Percentiles rank a stretch among this genome's conserved stretches.
Conservation (phyloP, 2,113 vertebrate species). For the Varanus salvator region DNA sequence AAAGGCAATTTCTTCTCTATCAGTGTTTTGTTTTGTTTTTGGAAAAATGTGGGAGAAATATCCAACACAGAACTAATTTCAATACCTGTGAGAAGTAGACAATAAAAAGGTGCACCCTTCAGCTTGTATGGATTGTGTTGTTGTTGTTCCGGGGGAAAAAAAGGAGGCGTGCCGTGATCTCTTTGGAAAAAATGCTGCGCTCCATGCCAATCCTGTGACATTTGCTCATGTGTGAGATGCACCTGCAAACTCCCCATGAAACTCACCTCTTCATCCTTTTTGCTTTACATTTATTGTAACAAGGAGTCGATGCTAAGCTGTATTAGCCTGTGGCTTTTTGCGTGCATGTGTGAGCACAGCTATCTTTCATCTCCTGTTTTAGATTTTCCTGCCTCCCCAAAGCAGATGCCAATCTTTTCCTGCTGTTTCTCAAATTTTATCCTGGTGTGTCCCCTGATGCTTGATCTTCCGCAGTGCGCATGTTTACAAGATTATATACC, state of each 20-base stretch:
- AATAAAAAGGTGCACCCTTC: not conserved
- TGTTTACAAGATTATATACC: not conserved
- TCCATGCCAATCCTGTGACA: not conserved
- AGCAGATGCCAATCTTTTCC: not conserved
- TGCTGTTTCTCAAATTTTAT: constrained; percentile 7
- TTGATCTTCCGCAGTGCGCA: not conserved
- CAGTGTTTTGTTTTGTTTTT: no score
- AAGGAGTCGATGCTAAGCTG: not conserved
- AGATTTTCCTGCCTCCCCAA: not conserved
- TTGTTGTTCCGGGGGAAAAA: not conserved
- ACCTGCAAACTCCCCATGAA: not conserved
- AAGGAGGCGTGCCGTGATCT: not conserved
- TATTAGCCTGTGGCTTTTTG: not conserved
- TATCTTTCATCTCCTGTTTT: not conserved
- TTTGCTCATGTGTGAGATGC: not conserved
- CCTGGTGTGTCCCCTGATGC: not conserved
- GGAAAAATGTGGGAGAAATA: no score
- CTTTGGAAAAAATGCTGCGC: not conserved
- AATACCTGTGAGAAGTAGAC: not conserved
- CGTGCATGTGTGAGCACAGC: not conserved
- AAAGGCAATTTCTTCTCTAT: no score
- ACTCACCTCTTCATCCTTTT: constrained; percentile 10
- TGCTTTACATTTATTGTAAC: constrained; percentile 17
- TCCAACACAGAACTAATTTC: not conserved
- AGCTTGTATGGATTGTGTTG: not conserved